Evolutionary conservation across 2,888 invertebrate species (phyloP).

Genomic region (Andrena trimmerana): DNA sequence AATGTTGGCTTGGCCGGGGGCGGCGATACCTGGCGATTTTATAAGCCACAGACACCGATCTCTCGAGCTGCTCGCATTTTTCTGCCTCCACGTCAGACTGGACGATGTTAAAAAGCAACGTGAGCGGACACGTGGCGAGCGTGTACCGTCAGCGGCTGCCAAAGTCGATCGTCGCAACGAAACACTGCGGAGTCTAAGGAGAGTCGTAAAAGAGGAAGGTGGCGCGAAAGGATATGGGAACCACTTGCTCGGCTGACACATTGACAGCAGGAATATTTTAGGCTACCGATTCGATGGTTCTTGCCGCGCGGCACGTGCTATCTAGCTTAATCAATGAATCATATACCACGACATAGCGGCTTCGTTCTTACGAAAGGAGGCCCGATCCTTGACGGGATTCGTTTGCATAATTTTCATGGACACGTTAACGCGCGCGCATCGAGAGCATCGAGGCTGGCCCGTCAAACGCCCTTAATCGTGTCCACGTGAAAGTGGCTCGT

Average conservation of each 20-base stretch:
- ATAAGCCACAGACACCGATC: conserved; percentile 61
- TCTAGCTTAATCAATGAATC: conserved; percentile 52
- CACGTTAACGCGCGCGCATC: not conserved
- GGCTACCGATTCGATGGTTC: conserved; percentile 14
- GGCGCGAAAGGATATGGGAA: not conserved
- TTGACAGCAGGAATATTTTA: conserved; percentile 31
- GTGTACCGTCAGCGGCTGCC: conserved; percentile 18
- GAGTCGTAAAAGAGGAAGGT: not conserved
- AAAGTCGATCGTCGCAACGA: not conserved
- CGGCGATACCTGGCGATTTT: conserved; percentile 55
- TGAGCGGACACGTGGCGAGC: conserved; percentile 55
- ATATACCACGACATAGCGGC: conserved; percentile 27
- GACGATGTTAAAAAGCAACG: conserved; percentile 31
- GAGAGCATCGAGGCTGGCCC: not conserved
- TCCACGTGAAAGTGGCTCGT: not conserved
- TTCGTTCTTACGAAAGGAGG: conserved; percentile 6
- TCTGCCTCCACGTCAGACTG: conserved; percentile 39
- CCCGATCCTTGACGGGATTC: conserved; percentile 1
- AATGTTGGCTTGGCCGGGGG: conserved; percentile 55
- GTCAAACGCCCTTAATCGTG: not conserved
- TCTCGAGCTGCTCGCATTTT: conserved; percentile 62
- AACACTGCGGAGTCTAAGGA: not conserved
- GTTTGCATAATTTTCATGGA: conserved; percentile 22
- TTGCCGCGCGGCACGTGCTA: conserved; percentile 56
- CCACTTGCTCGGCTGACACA: not conserved